These are phyloP conservation scores for Allolobophora icterica DNA, from an alignment of 2,888 invertebrate species.

Conservation along the genomic window DNA sequence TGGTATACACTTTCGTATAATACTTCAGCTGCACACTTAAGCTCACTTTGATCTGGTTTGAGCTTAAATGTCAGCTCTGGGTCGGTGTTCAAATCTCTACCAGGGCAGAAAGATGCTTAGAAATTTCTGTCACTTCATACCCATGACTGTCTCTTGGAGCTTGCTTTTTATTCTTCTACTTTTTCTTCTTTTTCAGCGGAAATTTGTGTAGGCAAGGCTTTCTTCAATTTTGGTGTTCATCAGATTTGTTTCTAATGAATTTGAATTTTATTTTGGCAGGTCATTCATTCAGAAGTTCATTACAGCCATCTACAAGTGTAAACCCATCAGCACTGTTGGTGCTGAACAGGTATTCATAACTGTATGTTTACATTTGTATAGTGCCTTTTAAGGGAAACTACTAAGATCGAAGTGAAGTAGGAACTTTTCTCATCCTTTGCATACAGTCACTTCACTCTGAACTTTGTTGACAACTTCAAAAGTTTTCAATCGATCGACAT, in stretches of 20 bases:
- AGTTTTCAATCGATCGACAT: too few relatives aligned
- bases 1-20: not conserved
- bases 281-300: slow-evolving; percentile 93
- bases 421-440: too few relatives aligned
- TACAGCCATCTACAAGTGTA: slow-evolving; percentile 82
- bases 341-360: slow-evolving; percentile 78
- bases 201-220: slow-evolving; percentile 17
- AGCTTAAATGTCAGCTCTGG: not conserved
- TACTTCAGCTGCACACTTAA: not conserved
- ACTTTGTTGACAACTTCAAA: too few relatives aligned
- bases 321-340: slow-evolving; percentile 85
- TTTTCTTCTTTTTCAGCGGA: not conserved
- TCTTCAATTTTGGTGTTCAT: not conserved
- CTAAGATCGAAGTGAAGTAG: not conserved
- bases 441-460: not conserved
- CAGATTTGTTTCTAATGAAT: slow-evolving; percentile 6
- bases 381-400: not conserved
- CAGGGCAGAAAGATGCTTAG: not conserved
- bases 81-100: not conserved
- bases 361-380: not conserved
- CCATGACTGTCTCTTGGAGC: not conserved
- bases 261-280: slow-evolving; percentile 64
- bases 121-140: not conserved
- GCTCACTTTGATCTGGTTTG: not conserved
- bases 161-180: not conserved